Evolutionary conservation across 1,140 invertebrate species (phyloP).

Genomic region (Cardiocondyla obscurior): DNA sequence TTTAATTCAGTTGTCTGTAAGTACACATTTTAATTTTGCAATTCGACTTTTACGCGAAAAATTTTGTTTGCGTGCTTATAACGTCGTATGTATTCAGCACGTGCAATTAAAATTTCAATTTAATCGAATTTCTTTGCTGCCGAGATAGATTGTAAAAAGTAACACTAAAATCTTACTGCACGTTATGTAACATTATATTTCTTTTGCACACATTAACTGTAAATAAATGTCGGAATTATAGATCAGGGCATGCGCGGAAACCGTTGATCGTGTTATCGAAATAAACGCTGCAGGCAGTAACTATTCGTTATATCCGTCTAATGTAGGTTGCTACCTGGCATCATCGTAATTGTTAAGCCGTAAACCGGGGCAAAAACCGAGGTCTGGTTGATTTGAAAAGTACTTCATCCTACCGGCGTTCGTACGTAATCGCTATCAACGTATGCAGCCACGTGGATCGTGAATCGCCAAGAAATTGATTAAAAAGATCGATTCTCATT

Average conservation of each 20-base stretch:
- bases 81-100: background rate
- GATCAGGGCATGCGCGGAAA: conserved; percentile 5
- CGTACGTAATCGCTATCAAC: conserved; percentile 52
- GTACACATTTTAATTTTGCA: background rate
- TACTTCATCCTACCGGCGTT: conserved; percentile 51
- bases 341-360: conserved; percentile 72
- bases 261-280: conserved; percentile 36
- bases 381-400: conserved; percentile 56
- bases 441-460: conserved; percentile 38
- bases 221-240: background rate
- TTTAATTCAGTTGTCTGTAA: background rate
- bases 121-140: background rate
- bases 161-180: background rate
- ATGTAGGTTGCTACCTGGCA: conserved; percentile 72
- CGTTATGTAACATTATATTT: background rate
- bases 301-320: conserved; percentile 70
- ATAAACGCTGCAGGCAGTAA: conserved; percentile 3
- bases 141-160: background rate
- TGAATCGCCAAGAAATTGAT: conserved; percentile 27
- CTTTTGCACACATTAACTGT: background rate
- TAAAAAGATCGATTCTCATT: conserved; percentile 25
- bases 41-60: background rate
- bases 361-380: conserved; percentile 71
- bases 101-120: background rate
- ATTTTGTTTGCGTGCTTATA: background rate